A percentile compares a stretch with the other conserved stretches of the same genome.
Evolutionary conservation across 2,113 vertebrate genomes (phyloP).

Genomic region (pig (Sus scrofa)): T2T-Sscrofa CM000829.6:43795501-43796000

Average conservation of each 20-base stretch:
- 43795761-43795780: conserved; percentile 53
- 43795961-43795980: background rate
- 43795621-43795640: conserved; percentile 44
- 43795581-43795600: conserved; percentile 50
- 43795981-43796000: background rate
- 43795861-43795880: background rate
- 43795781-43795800: background rate
- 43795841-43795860: background rate
- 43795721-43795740: background rate
- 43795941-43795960: background rate
- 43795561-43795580: conserved; percentile 26
- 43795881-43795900: background rate
- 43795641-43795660: background rate
- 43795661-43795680: background rate
- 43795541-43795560: conserved; percentile 53
- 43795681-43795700: background rate
- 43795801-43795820: background rate
- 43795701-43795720: background rate
- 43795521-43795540: conserved; percentile 56
- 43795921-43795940: background rate
- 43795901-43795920: background rate
- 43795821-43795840: conserved; percentile 41
- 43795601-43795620: conserved; percentile 19
- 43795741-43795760: background rate
- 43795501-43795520: conserved; percentile 61